Evolutionary conservation across 2,888 invertebrate genomes (phyloP), one percentile per base, ranked within the genome.

Genomic region (Drosophila longiperda): DNA sequence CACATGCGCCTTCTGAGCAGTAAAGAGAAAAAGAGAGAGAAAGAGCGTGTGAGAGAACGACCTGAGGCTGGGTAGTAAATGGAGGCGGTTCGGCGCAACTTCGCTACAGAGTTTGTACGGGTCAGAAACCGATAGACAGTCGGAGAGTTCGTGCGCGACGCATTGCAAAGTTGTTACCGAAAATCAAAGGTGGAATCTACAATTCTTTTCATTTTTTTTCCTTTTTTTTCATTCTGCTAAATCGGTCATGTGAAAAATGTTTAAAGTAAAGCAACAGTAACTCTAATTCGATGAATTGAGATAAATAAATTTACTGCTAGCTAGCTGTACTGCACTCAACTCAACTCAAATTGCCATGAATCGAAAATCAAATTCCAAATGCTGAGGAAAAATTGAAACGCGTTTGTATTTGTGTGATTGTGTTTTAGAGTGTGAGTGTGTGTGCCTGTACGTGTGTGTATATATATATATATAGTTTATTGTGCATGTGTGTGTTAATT

Each of bases 101-200:
- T 90, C 90, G 83, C 80, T 75, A 86, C 86, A 89, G 87, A 84
- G 87, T 89, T 89, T 73, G 66, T 66, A 74, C 72, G 80, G 81
- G 83, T 80, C 88, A 85, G 90, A 85, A 80, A 71, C 90, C 81
- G 87, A 88, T 81, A 66, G 88, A 67, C 86, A 73, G 88, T 78
- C 88, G 78, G 74, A 80, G 87, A 74, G 86, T 82, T 82, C 71
- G 78, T 73, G 71, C 66, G 71, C 83, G 66, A 49, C 71, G 80
- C 80, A 77, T 53, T 54, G 66, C 64, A 66, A 73, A 80, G 66
- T 61, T 65, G 8, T 64, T 64, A 67, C 66, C 63, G 71, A 66
- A 75, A 73, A 75, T 65, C 29, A 29, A 72, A 65, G 60, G 71
- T 69, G 66, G 66, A 60, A 65, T 66, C 64, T 48, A 69, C 45